A percentile compares a stretch with the other conserved stretches of the same genome.
These are phyloP conservation scores for Nemapogon koenigi DNA, from an alignment of 2,888 invertebrate species.

Conservation along the genomic window DNA sequence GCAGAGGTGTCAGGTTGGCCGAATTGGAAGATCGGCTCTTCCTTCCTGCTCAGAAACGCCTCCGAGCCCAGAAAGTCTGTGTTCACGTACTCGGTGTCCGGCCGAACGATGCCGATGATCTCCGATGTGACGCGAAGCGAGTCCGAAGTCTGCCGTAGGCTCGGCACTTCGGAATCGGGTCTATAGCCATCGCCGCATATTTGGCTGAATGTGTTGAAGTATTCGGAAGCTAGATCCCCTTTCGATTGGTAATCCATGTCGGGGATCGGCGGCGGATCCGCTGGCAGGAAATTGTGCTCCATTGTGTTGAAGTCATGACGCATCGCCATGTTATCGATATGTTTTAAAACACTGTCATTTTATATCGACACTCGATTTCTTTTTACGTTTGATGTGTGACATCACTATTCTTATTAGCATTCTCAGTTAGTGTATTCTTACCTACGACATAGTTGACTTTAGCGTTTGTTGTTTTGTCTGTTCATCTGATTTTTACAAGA, in stretches of 20 bases:
- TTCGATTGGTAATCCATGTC: conserved; percentile 37
- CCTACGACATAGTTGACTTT: too few species aligned
- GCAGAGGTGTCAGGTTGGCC: conserved; percentile 69
- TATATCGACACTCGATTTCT: neutral
- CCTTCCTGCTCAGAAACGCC: conserved; percentile 38
- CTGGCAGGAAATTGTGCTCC: conserved; percentile 58
- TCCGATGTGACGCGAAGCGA: conserved; percentile 43
- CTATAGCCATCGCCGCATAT: conserved; percentile 47
- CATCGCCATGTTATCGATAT: conserved; percentile 34
- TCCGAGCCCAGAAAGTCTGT: conserved; percentile 34
- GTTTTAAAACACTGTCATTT: too few species aligned
- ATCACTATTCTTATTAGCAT: too few species aligned
- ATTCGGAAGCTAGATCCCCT: conserved; percentile 44
- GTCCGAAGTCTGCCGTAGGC: conserved; percentile 47
- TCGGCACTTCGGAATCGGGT: conserved; percentile 28
- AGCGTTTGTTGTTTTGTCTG: too few species aligned
- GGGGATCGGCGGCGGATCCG: conserved; percentile 63
- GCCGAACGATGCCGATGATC: conserved; percentile 38
- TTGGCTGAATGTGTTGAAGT: conserved; percentile 55
- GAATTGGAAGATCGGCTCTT: conserved; percentile 50
- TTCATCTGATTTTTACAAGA: too few species aligned
- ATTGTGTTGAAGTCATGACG: conserved; percentile 42
- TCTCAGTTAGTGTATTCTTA: too few species aligned
- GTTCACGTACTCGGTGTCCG: conserved; percentile 24
- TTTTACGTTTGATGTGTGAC: conserved; percentile 6